These are phyloP conservation scores for Papilio gigon DNA, from an alignment of 2,888 invertebrate genomes.

Conservation along the genomic window DNA sequence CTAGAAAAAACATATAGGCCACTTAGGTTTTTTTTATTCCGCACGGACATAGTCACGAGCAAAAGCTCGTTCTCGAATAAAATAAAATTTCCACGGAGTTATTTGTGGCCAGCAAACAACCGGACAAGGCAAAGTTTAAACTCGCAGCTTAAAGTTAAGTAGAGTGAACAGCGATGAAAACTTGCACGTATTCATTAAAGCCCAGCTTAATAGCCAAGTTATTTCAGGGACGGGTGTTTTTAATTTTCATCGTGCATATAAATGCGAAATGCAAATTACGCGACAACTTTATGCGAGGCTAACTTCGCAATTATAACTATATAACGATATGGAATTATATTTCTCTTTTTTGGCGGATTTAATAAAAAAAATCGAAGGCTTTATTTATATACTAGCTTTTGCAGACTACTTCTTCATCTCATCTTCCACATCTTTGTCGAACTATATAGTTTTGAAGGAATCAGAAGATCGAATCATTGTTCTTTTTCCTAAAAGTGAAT, in stretches of 20 bases:
- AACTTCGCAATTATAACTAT: slow-evolving; percentile 1
- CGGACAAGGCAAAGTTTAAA: neutral
- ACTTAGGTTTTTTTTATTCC: too few species aligned
- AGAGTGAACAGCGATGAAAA: slow-evolving; percentile 22
- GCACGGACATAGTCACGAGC: too few species aligned
- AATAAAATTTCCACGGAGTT: too few species aligned
- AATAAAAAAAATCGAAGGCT: too few species aligned
- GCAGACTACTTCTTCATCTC: too few species aligned
- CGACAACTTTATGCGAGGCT: neutral
- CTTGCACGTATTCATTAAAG: slow-evolving; percentile 14
- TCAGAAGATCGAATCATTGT: too few species aligned
- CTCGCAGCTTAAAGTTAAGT: slow-evolving; percentile 8
- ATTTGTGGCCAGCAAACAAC: neutral
- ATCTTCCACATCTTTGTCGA: too few species aligned
- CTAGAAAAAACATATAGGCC: too few species aligned
- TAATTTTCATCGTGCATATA: slow-evolving; percentile 11
- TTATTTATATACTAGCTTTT: too few species aligned
- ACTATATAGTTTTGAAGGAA: too few species aligned
- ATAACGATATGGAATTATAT: neutral
- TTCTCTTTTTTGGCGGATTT: neutral
- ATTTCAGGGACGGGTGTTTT: slow-evolving; percentile 21
- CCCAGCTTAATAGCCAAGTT: slow-evolving; percentile 15
- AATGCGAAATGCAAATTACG: slow-evolving; percentile 20
- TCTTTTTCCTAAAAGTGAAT: too few species aligned
- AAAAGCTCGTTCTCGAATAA: too few species aligned